phyloP scores from a whole-genome alignment of 1,140 invertebrate genomes.

The Stegodyphus mimosarum region DNA sequence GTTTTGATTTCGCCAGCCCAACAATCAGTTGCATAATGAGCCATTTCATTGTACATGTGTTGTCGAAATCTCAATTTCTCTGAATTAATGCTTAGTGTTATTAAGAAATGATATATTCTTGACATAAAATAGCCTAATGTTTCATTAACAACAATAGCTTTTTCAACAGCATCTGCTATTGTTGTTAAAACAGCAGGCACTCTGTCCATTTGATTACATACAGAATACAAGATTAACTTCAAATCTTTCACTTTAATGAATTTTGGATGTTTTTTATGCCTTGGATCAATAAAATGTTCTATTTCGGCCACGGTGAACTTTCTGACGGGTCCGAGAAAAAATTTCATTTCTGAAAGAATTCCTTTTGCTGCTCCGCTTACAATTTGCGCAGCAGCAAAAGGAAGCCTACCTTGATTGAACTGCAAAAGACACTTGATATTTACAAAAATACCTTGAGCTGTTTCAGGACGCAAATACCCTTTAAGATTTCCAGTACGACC shows the following conservation, averaged over 20 bases:
- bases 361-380: no score
- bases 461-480: constrained; percentile 93
- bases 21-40: constrained; percentile 99
- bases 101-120: constrained; percentile 89
- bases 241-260: constrained; percentile 83
- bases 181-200: constrained; percentile 78
- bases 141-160: constrained; percentile 94
- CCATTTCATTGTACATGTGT: constrained; percentile 99
- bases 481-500: constrained; percentile 94
- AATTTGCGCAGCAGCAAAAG: constrained; percentile 98
- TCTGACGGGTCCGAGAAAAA: constrained; percentile 91
- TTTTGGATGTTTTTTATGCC: constrained; percentile 89
- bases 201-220: constrained; percentile 93
- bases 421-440: constrained; percentile 97
- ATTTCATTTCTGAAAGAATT: constrained; percentile 99
- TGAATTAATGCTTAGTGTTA: constrained; percentile 88
- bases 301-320: constrained; percentile 99
- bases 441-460: constrained; percentile 99
- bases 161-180: constrained; percentile 82
- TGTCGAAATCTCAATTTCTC: constrained; percentile 93
- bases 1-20: constrained; percentile 98
- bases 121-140: constrained; percentile 98
- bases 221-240: constrained; percentile 87
- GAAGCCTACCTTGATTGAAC: constrained; percentile 96
- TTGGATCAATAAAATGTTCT: constrained; percentile 98